Evolutionary conservation across 2,888 invertebrate species (phyloP), one percentile per base, ranked within the genome.

Genomic region (Anoncus sp.): DNA sequence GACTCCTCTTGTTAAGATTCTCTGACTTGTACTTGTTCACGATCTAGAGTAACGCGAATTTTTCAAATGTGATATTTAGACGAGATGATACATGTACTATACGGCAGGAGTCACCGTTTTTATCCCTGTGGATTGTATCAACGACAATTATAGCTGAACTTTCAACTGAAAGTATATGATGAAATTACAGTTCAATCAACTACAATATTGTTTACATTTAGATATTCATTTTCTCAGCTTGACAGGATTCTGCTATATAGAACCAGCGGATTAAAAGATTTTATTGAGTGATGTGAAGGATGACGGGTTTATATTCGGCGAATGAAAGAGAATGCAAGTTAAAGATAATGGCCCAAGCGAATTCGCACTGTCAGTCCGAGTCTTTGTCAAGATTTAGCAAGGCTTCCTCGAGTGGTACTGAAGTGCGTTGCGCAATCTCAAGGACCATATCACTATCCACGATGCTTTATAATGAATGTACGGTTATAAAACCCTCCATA

Each of bases 1-100:
- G 40, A 75, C 59, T 75, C 62, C 66, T 72, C 59, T 63, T 69
- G 55, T 75, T 59, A 59, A 66, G 62, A 67, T 70, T 72, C 79
- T 72, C 75, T 45, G 63, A 57, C 72, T 59, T 31, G 62, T 47
- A 57, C 73, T 69, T 63, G 60, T 24, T 43, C 40, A 24, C 66
- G 22, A 75, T 72, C 72, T 63, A 12, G 75, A 51, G 72, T 45
- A 75, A 79, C 62, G 75, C 47, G 72, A 67, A 75, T 75, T 79
- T 72, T 75, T 65, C 63, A 57, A 72, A 75, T 72, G 67, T 72
- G 63, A 59, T 75, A 67, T 59, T 51, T 22, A 47, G 69, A 72
- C 63, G 20, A 57, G 57, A 63, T 40, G 31, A 45, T 24, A 45
- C 27, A 49, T 63, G 62, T 31, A 45, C 59, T 16, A 31, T 40